Evolutionary conservation across 2,888 invertebrate genomes (phyloP), one percentile per base, ranked within the genome.

Genomic region (Craniophora ligustri): DNA sequence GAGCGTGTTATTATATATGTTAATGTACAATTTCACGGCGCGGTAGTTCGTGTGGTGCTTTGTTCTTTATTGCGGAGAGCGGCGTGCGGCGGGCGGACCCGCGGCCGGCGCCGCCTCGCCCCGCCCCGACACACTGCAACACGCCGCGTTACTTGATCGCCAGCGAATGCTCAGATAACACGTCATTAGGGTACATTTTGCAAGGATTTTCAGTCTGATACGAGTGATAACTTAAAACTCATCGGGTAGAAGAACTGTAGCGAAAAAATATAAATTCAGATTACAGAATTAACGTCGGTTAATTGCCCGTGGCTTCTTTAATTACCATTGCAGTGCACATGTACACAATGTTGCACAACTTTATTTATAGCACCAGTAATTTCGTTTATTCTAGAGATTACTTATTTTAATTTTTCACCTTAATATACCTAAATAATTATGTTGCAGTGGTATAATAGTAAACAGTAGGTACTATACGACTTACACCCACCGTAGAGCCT

Each of bases 1-100:
- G 49, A 73, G 61, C 63, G 53, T 67, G 51, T 72, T 66, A 81
- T 79, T 78, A 75, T 55, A 61, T 75, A 79, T 77, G 72, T 71
- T 69, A 80, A 79, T 81, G 72, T 62, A 50, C 47, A 72, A 73
- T 82, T 79, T 76, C 74, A 75, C 67, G 76, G 76, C 58, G 67
- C 71, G 54, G 51, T 69, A 71, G 67, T 69, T 68, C 65, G 64
- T 61, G 56, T 67, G 73, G 56, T 72, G 81, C 76, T 78, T 80
- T 79, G 63, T 78, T 65, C 62, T 72, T 71, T 54, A 62, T 55
- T 60, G 61, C 73, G 32, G 30, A 10, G 48, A 16, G 16, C 54
- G 64, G 64, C 78, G 81, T 76, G 67, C 79, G 77, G 60, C 70
- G 56, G 53, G 67, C 63, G 75, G 72, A 15, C 51, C 58, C 64